Evolutionary conservation across 1,140 invertebrate species (phyloP), one percentile per base, ranked within the genome.

Genomic region (Matsumurasca onukii): DNA sequence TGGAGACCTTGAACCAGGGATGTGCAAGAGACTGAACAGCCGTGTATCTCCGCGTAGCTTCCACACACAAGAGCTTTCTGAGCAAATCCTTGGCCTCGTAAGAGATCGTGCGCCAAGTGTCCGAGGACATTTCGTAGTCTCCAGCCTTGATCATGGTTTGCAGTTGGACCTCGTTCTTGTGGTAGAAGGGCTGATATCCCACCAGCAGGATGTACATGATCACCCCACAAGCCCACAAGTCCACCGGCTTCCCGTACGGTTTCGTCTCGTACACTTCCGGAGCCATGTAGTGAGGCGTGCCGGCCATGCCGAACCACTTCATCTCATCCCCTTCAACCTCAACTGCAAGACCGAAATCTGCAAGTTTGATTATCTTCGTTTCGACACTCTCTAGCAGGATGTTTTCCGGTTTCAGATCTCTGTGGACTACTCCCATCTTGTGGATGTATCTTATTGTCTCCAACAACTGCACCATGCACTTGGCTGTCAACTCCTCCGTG

Each of bases 381-480:
- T 82, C 81, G n/a, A 20, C 24, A 22, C 49, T 51, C 49, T 51
- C 49, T n/a, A n/a, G n/a, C n/a, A n/a, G n/a, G n/a, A n/a, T n/a
- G n/a, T n/a, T n/a, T n/a, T n/a, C n/a, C n/a, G 39, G 57, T 3
- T 68, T 34, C 66, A 70, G 29, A 70, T 22, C 27, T 22, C 49
- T 51, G 49, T 51, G 49, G 5, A 51, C 49, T 22, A 51, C 49
- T 20, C 49, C 49, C n/a, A 51, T 20, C 24, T 3, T 51, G n/a
- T 51, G 49, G n/a, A 17, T 20, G 49, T 51, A 51, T 51, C 24
- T 51, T 3, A 51, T 12, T 3, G 49, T 22, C n/a, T 51, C 49
- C n/a, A 51, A 20, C n/a, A 51, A 20, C 24, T 51, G 49, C 5
- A 51, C n/a, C 49, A 51, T 51, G 24, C 49, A 51, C 49, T 51